phyloP scores from a whole-genome alignment of 2,113 vertebrate genomes.

The Ramphastos sulfuratus region DNA sequence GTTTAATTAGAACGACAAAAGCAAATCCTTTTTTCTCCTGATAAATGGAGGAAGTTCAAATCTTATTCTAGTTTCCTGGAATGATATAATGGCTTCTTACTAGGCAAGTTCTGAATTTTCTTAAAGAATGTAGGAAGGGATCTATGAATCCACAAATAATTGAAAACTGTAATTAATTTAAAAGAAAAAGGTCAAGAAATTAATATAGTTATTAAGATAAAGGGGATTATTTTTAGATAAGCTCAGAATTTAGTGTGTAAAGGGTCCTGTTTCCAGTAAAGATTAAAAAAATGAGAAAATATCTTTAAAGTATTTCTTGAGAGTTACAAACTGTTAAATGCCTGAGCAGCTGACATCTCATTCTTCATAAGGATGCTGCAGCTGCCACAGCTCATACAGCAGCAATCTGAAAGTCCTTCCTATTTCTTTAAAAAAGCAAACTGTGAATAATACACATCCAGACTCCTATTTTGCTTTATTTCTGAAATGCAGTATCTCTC shows the following conservation, averaged over 20 bases:
- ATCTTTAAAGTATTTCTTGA: not conserved
- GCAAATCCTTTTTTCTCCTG: no score
- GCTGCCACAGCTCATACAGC: not conserved
- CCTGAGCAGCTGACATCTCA: not conserved
- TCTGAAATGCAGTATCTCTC: not conserved
- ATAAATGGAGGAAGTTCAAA: no score
- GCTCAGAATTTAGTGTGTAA: not conserved
- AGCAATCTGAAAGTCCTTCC: not conserved
- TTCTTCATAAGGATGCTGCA: not conserved
- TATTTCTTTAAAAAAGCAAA: constrained; percentile 13
- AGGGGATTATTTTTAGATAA: not conserved
- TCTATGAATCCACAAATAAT: no score
- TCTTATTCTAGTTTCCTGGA: no score
- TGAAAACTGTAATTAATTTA: no score
- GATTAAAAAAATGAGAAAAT: not conserved
- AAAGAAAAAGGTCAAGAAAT: no score
- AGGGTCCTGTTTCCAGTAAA: not conserved
- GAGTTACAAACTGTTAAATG: not conserved
- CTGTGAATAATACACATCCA: not conserved
- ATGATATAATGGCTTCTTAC: no score
- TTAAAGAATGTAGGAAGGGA: no score
- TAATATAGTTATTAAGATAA: no score
- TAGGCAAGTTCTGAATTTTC: no score
- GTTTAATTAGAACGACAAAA: no score
- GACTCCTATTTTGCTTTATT: not conserved